Conservation (phyloP, 2,113 vertebrate genomes). For the Brevimyrus niger region DNA sequence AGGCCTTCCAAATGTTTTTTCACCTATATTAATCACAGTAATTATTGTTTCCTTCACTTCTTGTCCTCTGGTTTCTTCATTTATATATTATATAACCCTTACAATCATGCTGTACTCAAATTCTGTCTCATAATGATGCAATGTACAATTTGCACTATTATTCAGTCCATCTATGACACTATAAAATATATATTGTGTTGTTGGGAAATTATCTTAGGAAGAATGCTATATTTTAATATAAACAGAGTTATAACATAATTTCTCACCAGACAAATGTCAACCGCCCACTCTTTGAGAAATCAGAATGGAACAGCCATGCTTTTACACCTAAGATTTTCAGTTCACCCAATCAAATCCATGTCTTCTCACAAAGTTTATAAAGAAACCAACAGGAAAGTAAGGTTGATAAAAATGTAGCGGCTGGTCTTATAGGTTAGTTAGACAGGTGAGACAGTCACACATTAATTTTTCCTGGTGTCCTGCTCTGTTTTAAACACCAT, state of each 20-base stretch:
- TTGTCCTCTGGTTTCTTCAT: neutral
- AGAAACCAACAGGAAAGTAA: neutral
- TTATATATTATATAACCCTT: neutral
- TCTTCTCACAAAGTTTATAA: neutral
- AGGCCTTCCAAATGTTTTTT: neutral
- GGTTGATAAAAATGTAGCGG: neutral
- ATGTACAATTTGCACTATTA: neutral
- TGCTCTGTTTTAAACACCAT: neutral
- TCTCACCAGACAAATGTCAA: neutral
- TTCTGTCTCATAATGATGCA: neutral
- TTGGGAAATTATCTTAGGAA: neutral
- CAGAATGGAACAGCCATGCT: neutral
- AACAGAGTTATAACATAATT: neutral
- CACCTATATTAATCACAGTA: neutral
- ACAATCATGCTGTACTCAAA: neutral
- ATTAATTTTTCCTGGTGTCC: neutral
- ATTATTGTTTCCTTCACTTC: neutral
- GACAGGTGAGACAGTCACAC: conserved; percentile 9
- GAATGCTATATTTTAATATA: neutral
- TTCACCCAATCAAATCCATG: neutral
- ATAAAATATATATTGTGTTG: neutral
- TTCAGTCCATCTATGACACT: neutral
- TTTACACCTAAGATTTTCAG: neutral
- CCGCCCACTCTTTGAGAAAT: neutral
- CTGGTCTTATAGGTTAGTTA: neutral